phyloP scores from a whole-genome alignment of 2,113 vertebrate species.

The Salvelinus fontinalis region DNA sequence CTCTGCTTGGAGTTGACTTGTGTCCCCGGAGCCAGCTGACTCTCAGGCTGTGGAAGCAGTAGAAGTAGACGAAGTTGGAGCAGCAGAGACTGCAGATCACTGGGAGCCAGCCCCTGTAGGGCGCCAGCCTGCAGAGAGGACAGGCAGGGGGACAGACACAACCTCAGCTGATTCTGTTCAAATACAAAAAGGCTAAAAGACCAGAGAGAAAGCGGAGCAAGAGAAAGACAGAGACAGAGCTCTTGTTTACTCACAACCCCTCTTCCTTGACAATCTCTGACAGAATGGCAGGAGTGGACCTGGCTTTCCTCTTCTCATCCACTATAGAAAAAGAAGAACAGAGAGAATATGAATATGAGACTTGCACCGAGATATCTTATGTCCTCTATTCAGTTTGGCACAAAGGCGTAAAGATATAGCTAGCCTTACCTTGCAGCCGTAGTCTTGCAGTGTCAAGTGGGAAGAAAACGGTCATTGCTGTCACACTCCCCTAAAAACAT shows the following conservation, averaged over 20 bases:
- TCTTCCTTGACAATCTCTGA: conserved; percentile 93
- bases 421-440: conserved; percentile 84
- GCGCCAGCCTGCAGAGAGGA: conserved; percentile 76
- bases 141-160: background rate
- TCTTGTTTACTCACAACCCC: conserved; percentile 84
- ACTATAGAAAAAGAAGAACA: conserved; percentile 66
- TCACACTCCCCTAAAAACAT: conserved; percentile 84
- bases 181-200: background rate
- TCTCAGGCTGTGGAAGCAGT: conserved; percentile 93
- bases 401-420: background rate
- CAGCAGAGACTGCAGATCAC: conserved; percentile 97
- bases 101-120: conserved; percentile 95
- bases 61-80: conserved; percentile 98
- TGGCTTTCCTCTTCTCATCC: conserved; percentile 90
- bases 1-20: conserved; percentile 80
- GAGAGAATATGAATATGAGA: background rate
- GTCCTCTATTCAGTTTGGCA: background rate
- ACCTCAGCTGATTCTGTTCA: background rate
- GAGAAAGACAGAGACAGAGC: background rate
- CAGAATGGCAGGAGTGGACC: conserved; percentile 84
- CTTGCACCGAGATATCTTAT: background rate
- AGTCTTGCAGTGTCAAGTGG: conserved; percentile 93
- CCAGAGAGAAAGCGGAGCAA: background rate
- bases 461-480: conserved; percentile 95
- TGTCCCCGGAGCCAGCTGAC: conserved; percentile 81